Conservation (phyloP, 1,140 invertebrate genomes). For the Uloborus diversus region DNA sequence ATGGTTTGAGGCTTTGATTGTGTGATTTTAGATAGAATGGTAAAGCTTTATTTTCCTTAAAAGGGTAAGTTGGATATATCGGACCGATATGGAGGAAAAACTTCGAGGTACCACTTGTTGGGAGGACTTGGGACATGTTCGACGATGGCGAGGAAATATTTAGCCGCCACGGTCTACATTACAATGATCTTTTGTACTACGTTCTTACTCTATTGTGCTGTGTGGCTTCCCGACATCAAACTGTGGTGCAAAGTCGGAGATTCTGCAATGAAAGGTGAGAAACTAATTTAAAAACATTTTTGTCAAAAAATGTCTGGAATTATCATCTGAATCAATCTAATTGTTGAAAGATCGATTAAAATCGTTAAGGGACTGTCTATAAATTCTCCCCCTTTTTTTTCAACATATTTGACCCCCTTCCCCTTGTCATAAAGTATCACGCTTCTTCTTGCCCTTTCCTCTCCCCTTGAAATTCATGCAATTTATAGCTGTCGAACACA, state of each 20-base stretch:
- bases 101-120: not conserved
- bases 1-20: too few species aligned
- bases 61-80: not conserved
- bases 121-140: not conserved
- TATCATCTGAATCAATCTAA: too few species aligned
- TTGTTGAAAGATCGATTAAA: too few species aligned
- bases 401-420: too few species aligned
- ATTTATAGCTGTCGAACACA: too few species aligned
- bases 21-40: not conserved
- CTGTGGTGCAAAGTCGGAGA: slow-evolving; percentile 24
- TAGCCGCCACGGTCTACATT: not conserved
- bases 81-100: slow-evolving; percentile 7
- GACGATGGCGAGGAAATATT: not conserved
- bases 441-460: too few species aligned
- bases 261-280: not conserved
- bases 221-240: slow-evolving; percentile 21
- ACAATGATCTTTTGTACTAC: not conserved
- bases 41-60: not conserved
- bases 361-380: too few species aligned
- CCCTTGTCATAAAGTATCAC: too few species aligned
- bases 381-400: too few species aligned
- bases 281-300: too few species aligned
- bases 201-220: slow-evolving; percentile 18
- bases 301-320: too few species aligned
- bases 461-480: too few species aligned